phyloP scores from a whole-genome alignment of 2,888 invertebrate genomes.

The Eledone cirrhosa region DNA sequence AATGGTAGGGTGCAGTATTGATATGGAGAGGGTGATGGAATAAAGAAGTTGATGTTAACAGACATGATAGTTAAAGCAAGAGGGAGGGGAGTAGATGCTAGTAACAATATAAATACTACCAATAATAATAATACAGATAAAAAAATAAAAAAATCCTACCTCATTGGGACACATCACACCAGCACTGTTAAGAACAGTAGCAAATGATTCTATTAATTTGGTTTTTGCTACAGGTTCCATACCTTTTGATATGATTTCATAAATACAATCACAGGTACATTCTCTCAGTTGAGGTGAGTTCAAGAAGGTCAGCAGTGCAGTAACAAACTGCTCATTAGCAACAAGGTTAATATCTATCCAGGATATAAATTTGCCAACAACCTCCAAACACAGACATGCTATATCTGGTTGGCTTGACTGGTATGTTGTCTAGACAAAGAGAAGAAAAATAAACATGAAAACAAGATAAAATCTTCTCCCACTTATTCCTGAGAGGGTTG shows the following conservation, averaged over 20 bases:
- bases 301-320: constrained; percentile 68
- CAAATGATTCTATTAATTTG: constrained; percentile 69
- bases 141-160: constrained; percentile 45
- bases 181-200: constrained; percentile 65
- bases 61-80: no score
- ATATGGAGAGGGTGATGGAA: no score
- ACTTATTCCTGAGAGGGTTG: no score
- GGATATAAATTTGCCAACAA: constrained; percentile 71
- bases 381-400: constrained; percentile 68
- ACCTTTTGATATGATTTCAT: constrained; percentile 71
- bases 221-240: constrained; percentile 72
- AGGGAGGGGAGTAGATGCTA: no score
- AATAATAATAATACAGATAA: no score
- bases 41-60: no score
- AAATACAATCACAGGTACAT: constrained; percentile 70
- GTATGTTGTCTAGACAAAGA: constrained; percentile 66
- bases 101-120: no score
- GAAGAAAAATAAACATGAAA: constrained; percentile 19
- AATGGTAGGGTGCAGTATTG: no score
- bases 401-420: constrained; percentile 64
- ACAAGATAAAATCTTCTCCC: background rate
- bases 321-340: constrained; percentile 71
- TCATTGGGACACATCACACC: constrained; percentile 65
- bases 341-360: constrained; percentile 73
- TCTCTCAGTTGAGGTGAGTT: constrained; percentile 64